A percentile compares a stretch with the other conserved stretches of the same genome.
phyloP scores from a whole-genome alignment of 92 coral and sea anemone species.

The Virgularia gustaviana region DNA sequence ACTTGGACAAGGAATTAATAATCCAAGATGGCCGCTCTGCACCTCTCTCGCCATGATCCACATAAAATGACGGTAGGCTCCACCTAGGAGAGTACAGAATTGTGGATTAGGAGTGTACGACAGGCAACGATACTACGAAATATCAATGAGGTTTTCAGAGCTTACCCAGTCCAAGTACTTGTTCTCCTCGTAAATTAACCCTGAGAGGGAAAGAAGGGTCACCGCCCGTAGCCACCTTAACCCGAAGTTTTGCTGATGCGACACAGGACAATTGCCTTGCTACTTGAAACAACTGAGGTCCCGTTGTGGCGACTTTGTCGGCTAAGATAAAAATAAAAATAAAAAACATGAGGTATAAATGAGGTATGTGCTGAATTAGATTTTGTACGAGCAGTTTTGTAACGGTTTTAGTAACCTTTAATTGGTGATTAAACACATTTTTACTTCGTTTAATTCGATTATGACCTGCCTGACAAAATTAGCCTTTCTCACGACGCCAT shows the following conservation, averaged over 20 bases:
- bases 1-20: conserved; percentile 89
- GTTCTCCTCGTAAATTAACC: conserved; percentile 87
- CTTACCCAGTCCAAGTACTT: conserved; percentile 85
- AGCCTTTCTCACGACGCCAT: no score
- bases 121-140: conserved; percentile 1
- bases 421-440: not conserved
- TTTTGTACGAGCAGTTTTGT: no score
- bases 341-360: no score
- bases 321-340: no score
- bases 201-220: conserved; percentile 95
- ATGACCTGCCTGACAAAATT: no score
- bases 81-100: conserved; percentile 50
- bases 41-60: conserved; percentile 98
- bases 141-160: conserved; percentile 12
- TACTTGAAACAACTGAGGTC: conserved; percentile 79
- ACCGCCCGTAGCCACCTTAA: conserved; percentile 97
- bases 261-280: conserved; percentile 69
- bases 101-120: not conserved
- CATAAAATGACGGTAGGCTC: conserved; percentile 98
- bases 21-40: conserved; percentile 72
- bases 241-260: conserved; percentile 80
- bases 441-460: no score
- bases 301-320: conserved; percentile 67
- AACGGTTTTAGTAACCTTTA: no score
- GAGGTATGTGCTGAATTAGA: no score